Conservation (phyloP, 2,888 invertebrate genomes). For the Aspidiotus rigidus region DNA sequence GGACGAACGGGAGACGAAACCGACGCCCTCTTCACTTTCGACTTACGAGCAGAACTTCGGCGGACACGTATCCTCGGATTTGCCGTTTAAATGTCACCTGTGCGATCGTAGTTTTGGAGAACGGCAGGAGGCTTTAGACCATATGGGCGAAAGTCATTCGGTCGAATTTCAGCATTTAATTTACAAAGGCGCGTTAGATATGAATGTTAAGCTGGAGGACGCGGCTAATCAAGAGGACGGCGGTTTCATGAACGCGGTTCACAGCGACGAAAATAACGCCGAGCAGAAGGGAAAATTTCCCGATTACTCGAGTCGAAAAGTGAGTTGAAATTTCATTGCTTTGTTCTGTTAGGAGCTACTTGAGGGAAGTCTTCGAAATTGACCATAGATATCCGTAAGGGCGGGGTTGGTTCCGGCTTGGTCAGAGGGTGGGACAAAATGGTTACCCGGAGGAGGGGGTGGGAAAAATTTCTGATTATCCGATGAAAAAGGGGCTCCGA, state of each 20-base stretch:
- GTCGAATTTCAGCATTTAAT: slow-evolving; percentile 73
- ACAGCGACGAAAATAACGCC: slow-evolving; percentile 53
- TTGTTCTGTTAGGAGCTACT: neutral
- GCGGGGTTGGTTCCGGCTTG: neutral
- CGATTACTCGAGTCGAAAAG: slow-evolving; percentile 78
- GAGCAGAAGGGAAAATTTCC: slow-evolving; percentile 66
- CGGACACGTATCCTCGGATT: slow-evolving; percentile 46
- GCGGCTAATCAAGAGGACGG: slow-evolving; percentile 42
- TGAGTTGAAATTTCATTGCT: slow-evolving; percentile 41
- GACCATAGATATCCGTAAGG: neutral
- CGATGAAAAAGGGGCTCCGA: neutral
- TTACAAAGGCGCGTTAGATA: slow-evolving; percentile 66
- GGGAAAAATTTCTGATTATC: neutral
- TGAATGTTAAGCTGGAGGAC: slow-evolving; percentile 48
- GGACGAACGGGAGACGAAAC: neutral
- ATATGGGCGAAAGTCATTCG: slow-evolving; percentile 65
- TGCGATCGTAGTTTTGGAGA: slow-evolving; percentile 80
- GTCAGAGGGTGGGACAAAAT: no score
- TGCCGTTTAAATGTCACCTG: slow-evolving; percentile 85
- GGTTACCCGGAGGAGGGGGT: no score
- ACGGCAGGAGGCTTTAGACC: slow-evolving; percentile 68
- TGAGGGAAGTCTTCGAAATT: neutral
- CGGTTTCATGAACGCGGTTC: slow-evolving; percentile 34
- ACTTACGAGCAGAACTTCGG: slow-evolving; percentile 18
- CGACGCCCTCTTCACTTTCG: neutral